Evolutionary conservation across 2,113 vertebrate genomes (phyloP).

Genomic region (Panthera uncia): DNA sequence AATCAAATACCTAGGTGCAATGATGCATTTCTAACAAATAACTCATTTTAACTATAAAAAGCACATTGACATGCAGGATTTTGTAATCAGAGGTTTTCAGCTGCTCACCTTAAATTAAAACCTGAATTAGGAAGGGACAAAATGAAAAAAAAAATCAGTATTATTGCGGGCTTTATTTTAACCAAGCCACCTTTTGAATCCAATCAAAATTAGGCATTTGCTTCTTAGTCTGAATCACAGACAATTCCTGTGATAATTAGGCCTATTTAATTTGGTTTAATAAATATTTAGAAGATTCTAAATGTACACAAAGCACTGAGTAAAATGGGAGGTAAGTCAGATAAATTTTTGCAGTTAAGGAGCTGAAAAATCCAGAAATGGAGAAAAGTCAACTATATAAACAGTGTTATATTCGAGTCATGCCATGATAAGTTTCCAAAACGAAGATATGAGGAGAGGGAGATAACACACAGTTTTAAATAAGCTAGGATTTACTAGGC

Average conservation of each 20-base stretch:
- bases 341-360: neutral
- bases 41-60: slow-evolving; percentile 50
- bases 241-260: slow-evolving; percentile 35
- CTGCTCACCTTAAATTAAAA: slow-evolving; percentile 53
- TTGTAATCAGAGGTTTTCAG: slow-evolving; percentile 63
- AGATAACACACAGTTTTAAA: neutral
- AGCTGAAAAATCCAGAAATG: neutral
- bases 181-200: slow-evolving; percentile 37
- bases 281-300: slow-evolving; percentile 56
- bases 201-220: slow-evolving; percentile 42
- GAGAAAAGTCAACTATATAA: neutral
- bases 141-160: slow-evolving; percentile 48
- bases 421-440: neutral
- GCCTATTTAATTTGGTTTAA: slow-evolving; percentile 55
- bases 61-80: neutral
- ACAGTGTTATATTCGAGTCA: neutral
- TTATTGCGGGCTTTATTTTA: slow-evolving; percentile 57
- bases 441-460: neutral
- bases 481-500: neutral
- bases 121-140: neutral
- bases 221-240: neutral
- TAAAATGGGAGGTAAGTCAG: neutral
- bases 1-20: slow-evolving; percentile 44
- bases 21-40: slow-evolving; percentile 68
- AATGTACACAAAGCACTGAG: neutral